Percentiles rank a stretch among this genome's conserved stretches.
These are phyloP conservation scores for Pogonocichla stellata DNA, from an alignment of 2,113 vertebrate genomes.

Conservation along the genomic window DNA sequence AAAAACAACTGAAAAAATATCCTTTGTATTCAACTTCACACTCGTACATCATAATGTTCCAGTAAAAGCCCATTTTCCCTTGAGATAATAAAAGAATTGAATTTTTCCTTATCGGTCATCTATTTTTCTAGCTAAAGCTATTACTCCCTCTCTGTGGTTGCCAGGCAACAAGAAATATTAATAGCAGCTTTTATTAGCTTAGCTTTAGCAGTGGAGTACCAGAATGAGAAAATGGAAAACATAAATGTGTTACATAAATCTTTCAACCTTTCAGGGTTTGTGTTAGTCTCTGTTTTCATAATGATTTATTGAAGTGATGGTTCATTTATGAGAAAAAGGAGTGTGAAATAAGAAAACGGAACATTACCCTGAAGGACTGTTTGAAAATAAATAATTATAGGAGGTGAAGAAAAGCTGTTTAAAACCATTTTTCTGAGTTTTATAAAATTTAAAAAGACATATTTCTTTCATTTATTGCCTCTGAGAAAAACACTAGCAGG, in stretches of 20 bases:
- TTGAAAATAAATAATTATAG: conserved; percentile 99
- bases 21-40: conserved; percentile 85
- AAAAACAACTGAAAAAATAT: conserved; percentile 78
- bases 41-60: conserved; percentile 98
- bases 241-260: conserved; percentile 99
- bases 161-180: conserved; percentile 99
- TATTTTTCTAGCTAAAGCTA: conserved; percentile 99
- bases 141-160: conserved; percentile 98
- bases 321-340: conserved; percentile 99
- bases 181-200: conserved; percentile 99
- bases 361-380: conserved; percentile 98
- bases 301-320: conserved; percentile 98
- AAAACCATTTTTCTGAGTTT: conserved; percentile 87
- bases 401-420: conserved; percentile 93
- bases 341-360: conserved; percentile 97
- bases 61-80: conserved; percentile 98
- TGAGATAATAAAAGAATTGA: conserved; percentile 99
- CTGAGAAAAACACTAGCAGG: conserved; percentile 65
- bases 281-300: conserved; percentile 98
- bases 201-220: conserved; percentile 98
- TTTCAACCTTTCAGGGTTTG: conserved; percentile 96
- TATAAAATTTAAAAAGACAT: conserved; percentile 84
- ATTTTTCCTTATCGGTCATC: conserved; percentile 99
- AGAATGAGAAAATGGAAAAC: conserved; percentile 99
- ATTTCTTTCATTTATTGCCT: conserved; percentile 76